A percentile compares a stretch with the other conserved stretches of the same genome.
Evolutionary conservation across 2,888 invertebrate species (phyloP).

Genomic region (Drosophila paramelanica): DNA sequence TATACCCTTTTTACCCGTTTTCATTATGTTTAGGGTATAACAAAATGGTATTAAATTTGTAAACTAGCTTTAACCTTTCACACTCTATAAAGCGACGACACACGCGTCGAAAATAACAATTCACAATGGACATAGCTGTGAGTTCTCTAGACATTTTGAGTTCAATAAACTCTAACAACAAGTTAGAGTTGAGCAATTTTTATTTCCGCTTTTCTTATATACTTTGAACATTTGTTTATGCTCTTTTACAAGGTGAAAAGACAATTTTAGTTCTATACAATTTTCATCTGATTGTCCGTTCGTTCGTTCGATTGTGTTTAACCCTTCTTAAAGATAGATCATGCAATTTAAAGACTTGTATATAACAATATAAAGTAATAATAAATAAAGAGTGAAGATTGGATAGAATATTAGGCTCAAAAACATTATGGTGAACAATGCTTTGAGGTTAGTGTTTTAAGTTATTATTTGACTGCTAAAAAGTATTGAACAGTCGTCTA

Average conservation of each 20-base stretch:
- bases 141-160: constrained; percentile 40
- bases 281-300: no score
- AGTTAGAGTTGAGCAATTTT: constrained; percentile 57
- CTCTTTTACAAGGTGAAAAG: background rate
- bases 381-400: no score
- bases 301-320: no score
- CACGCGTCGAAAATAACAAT: constrained; percentile 23
- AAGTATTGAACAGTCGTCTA: background rate
- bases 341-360: no score
- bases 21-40: background rate
- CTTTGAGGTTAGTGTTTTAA: no score
- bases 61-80: constrained; percentile 46
- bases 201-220: constrained; percentile 63
- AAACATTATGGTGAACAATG: no score
- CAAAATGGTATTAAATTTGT: constrained; percentile 3
- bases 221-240: background rate
- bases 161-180: constrained; percentile 67
- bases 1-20: no score
- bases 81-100: constrained; percentile 44
- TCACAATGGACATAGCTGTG: constrained; percentile 18
- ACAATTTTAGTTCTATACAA: no score
- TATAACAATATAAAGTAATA: no score
- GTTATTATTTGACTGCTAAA: no score
- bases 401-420: no score
- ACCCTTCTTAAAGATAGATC: no score